A percentile compares a stretch with the other conserved stretches of the same genome.
phyloP scores from a whole-genome alignment of 2,888 invertebrate genomes.

The Caenorhabditis parvicauda region DNA sequence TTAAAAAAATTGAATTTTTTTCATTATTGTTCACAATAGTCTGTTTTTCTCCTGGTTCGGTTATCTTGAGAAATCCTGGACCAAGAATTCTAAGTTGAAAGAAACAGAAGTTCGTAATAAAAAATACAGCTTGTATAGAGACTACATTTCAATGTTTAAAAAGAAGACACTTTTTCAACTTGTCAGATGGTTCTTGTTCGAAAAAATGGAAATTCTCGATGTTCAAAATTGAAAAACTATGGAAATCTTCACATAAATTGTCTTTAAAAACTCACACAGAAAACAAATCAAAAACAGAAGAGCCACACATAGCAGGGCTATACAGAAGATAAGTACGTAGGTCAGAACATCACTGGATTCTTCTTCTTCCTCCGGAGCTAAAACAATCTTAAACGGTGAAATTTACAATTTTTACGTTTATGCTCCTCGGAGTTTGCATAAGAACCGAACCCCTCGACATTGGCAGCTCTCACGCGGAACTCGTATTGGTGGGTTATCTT shows the following conservation, averaged over 20 bases:
- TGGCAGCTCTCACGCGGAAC: conserved; percentile 59
- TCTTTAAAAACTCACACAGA: conserved; percentile 25
- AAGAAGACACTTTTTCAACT: no score
- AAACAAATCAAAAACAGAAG: conserved; percentile 18
- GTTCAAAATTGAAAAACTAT: not conserved
- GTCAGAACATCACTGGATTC: conserved; percentile 10
- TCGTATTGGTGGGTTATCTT: conserved; percentile 35
- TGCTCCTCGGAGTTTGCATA: conserved; percentile 43
- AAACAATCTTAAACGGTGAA: conserved; percentile 9
- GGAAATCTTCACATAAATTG: not conserved
- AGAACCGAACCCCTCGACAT: conserved; percentile 59
- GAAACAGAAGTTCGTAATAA: no score
- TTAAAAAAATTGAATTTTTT: no score
- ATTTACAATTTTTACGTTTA: conserved; percentile 7
- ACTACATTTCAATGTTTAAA: no score
- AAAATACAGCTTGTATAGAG: no score
- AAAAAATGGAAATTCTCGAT: not conserved
- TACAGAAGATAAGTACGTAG: conserved; percentile 12
- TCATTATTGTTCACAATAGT: no score
- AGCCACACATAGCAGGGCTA: conserved; percentile 17
- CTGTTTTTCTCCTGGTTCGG: no score
- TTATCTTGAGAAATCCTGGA: no score
- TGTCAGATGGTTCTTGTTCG: no score
- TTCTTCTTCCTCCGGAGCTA: conserved; percentile 21
- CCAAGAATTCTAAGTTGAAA: no score